These are phyloP conservation scores for Chiroxiphia lanceolata DNA, from an alignment of 2,797 vertebrate genomes.

Conservation along the genomic window DNA sequence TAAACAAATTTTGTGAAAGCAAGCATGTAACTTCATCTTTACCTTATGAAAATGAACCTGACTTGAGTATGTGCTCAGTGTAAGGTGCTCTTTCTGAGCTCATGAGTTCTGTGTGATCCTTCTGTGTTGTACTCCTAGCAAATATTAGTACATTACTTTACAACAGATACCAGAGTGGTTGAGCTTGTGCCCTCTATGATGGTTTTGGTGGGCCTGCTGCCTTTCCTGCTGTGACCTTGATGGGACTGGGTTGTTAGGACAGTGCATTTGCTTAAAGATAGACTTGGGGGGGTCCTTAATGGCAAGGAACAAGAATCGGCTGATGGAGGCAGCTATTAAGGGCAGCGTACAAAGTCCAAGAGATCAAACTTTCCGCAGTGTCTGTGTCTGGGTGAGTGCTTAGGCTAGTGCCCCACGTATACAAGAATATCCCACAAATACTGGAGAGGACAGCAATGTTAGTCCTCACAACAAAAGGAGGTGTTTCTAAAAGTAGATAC, in stretches of 20 bases:
- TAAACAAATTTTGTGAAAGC: background rate
- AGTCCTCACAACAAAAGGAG: background rate
- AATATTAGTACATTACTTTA: background rate
- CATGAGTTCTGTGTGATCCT: background rate
- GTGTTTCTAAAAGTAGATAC: background rate
- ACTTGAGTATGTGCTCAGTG: background rate
- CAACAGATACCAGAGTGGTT: background rate
- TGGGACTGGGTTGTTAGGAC: background rate
- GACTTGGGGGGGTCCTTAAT: background rate
- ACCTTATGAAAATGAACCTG: background rate
- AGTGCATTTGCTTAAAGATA: background rate
- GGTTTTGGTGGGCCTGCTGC: background rate
- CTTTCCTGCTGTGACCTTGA: background rate
- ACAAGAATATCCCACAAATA: background rate
- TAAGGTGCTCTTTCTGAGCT: background rate
- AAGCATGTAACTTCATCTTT: background rate
- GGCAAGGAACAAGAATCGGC: background rate
- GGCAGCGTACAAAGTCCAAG: background rate
- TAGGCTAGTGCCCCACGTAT: background rate
- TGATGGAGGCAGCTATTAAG: background rate
- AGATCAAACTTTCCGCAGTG: background rate
- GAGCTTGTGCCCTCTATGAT: accelerated
- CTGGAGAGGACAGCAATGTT: background rate
- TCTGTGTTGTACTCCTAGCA: background rate
- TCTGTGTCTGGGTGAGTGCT: background rate